Base-by-base conservation (phyloP, 1,140 invertebrate species). In the Ips typographus region DNA sequence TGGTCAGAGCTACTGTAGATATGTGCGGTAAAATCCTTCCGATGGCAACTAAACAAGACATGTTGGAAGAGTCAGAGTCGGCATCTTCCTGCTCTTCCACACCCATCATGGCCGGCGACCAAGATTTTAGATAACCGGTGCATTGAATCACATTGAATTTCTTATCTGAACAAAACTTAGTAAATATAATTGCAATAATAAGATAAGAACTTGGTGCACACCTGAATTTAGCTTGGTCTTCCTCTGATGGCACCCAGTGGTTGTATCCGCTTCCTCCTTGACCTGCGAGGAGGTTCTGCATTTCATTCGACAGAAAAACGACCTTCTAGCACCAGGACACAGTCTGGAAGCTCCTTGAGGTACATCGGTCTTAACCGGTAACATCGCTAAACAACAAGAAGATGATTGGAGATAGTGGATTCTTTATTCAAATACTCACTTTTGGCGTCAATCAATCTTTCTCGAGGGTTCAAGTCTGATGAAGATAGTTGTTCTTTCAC, bases 281-380 rank as follows among this genome's bases (percentile, higher is more conserved):
- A 92, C 83, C 71, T 85, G 82, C 8, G 82, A 77, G 43, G 79
- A 77, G 44, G 82, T 78, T 81, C 91, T 91, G 73, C 89, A 89
- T 79, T 96, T 96, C 91, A 97, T 96, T 40, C 94, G 87, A 80
- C 94, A 98, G 79, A 96, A 95, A 78, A 97, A 98, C 0, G 94
- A 96, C 39, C 95, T 84, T 37, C 94, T 82, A 1, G 94, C 92
- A 2, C 95, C 95, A 1, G 94, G 92, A 82, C 92, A 94, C 2
- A 96, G 83, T 56, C 89, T 83, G 1, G 90, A 88, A 1, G 86
- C 84, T 44, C 89, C 89, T 68, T 91, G 88, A 1, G 91, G 89
- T 22, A 94, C 83, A 76, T 94, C 94, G 1, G 92, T 89, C 80
- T 95, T 95, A 4, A 96, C 91, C 8, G 94, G 94, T 73, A 95